Conservation (phyloP, 1,140 invertebrate species). For the Lepidurus apus region DNA sequence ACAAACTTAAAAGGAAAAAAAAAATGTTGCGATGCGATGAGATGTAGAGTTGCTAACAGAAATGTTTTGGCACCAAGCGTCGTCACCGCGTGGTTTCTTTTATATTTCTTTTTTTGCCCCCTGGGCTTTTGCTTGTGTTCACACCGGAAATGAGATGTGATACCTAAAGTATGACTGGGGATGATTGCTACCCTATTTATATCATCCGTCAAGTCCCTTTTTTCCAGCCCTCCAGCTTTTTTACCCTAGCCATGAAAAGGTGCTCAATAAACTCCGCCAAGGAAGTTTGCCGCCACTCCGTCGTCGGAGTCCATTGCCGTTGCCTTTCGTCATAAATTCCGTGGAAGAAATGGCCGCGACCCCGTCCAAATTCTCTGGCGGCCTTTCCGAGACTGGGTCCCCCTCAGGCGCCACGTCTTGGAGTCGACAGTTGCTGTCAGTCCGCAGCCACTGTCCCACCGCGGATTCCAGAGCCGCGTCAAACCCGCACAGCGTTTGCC, state of each 20-base stretch:
- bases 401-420: constrained; percentile 26
- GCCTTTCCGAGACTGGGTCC: neutral
- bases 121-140: neutral
- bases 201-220: neutral
- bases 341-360: neutral
- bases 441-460: constrained; percentile 31
- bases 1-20: no score
- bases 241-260: constrained; percentile 6
- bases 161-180: neutral
- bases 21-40: no score
- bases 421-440: constrained; percentile 34
- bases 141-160: constrained; percentile 14
- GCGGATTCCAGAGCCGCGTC: constrained; percentile 35
- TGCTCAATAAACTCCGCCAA: neutral
- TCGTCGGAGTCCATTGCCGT: neutral
- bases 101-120: neutral
- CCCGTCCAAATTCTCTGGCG: neutral
- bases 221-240: neutral
- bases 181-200: neutral
- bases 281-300: neutral
- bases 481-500: constrained; percentile 37
- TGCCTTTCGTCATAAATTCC: constrained; percentile 24
- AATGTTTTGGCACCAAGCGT: neutral
- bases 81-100: neutral
- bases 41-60: neutral